Evolutionary conservation across 2,797 vertebrate species (phyloP).

Genomic region (Rhinichthys osculus): DNA sequence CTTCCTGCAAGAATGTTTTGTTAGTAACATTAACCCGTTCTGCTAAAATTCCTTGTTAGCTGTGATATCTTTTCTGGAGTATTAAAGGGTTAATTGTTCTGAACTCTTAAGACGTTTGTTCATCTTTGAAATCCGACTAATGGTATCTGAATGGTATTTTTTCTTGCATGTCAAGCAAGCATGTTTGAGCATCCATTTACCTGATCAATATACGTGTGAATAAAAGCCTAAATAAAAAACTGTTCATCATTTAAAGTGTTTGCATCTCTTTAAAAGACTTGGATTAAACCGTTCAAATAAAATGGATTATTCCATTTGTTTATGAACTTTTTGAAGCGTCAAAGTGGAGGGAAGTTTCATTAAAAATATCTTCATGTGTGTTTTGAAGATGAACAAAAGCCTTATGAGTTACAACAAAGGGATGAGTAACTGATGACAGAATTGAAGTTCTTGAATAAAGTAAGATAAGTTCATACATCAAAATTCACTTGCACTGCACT

Average conservation of each 20-base stretch:
- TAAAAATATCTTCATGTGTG: neutral
- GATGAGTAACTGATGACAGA: neutral
- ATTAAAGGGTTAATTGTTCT: neutral
- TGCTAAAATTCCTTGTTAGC: neutral
- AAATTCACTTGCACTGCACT: neutral
- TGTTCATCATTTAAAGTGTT: neutral
- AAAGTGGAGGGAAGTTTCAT: neutral
- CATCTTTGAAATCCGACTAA: neutral
- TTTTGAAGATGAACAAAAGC: neutral
- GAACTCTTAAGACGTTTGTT: neutral
- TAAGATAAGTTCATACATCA: neutral
- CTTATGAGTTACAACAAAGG: neutral
- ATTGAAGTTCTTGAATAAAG: neutral
- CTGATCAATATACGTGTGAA: neutral
- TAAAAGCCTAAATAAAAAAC: neutral
- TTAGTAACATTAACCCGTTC: neutral
- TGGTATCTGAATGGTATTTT: neutral
- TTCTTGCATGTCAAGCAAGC: neutral
- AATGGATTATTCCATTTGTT: neutral
- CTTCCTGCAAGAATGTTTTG: neutral
- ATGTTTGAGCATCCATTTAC: neutral
- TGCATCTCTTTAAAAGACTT: neutral
- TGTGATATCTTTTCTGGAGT: neutral
- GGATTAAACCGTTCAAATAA: neutral
- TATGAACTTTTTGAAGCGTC: neutral